These are phyloP conservation scores for Athalia circularis DNA, from an alignment of 2,888 invertebrate genomes.

Conservation along the genomic window DNA sequence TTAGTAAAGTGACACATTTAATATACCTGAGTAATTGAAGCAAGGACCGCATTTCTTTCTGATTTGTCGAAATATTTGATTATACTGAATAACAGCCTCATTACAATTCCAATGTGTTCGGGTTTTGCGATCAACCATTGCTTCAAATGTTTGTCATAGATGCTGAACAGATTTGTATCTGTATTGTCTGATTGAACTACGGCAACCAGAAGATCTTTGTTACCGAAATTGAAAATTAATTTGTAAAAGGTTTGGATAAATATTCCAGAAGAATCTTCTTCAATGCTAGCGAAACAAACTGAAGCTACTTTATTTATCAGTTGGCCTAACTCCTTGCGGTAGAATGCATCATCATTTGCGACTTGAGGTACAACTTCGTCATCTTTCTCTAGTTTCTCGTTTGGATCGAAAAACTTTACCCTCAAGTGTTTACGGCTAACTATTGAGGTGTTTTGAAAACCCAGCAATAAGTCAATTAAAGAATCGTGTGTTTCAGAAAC, in stretches of 20 bases:
- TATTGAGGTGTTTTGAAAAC: slow-evolving; percentile 72
- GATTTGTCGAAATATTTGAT: slow-evolving; percentile 76
- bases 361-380: slow-evolving; percentile 45
- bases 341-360: slow-evolving; percentile 66
- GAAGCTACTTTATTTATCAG: slow-evolving; percentile 75
- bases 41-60: slow-evolving; percentile 77
- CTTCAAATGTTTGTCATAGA: slow-evolving; percentile 73
- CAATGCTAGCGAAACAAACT: slow-evolving; percentile 78
- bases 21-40: slow-evolving; percentile 77
- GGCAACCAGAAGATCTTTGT: slow-evolving; percentile 75
- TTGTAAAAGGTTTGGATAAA: slow-evolving; percentile 75
- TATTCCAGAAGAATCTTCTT: slow-evolving; percentile 67
- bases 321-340: slow-evolving; percentile 74
- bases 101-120: slow-evolving; percentile 76
- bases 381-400: slow-evolving; percentile 54
- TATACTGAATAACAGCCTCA: slow-evolving; percentile 81
- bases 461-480: slow-evolving; percentile 75
- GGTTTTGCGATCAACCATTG: slow-evolving; percentile 76
- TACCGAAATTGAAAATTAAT: slow-evolving; percentile 78
- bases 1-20: not conserved
- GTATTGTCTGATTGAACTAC: slow-evolving; percentile 70
- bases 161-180: slow-evolving; percentile 61
- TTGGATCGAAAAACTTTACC: slow-evolving; percentile 76
- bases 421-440: slow-evolving; percentile 75
- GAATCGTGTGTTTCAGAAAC: slow-evolving; percentile 57